phyloP scores from a whole-genome alignment of 2,113 vertebrate species.

The Gallinago media region DNA sequence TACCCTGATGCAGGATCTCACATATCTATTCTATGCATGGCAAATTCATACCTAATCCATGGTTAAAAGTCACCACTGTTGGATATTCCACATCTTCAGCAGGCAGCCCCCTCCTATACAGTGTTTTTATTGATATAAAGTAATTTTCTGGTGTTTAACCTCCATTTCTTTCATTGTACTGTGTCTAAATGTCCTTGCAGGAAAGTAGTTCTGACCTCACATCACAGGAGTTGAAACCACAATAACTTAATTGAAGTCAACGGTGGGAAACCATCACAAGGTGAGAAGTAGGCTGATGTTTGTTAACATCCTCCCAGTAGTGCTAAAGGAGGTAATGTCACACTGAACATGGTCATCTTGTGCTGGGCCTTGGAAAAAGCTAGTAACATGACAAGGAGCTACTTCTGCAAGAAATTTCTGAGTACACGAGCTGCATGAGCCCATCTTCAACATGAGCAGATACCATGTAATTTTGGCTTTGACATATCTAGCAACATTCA shows the following conservation, averaged over 20 bases:
- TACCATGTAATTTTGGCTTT: not conserved
- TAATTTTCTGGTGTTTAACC: not conserved
- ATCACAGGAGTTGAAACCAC: not conserved
- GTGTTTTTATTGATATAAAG: not conserved
- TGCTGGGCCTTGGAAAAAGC: not conserved
- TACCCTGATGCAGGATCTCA: rapidly evolving
- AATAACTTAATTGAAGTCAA: not conserved
- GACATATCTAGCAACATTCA: not conserved
- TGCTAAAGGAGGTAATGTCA: not conserved
- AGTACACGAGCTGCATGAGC: not conserved
- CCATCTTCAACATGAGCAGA: not conserved
- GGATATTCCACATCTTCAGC: not conserved
- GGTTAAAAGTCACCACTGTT: not conserved
- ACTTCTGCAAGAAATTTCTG: not conserved
- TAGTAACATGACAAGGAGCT: not conserved
- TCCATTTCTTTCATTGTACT: not conserved
- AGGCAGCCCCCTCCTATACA: not conserved
- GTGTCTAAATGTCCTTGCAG: not conserved
- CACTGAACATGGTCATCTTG: not conserved
- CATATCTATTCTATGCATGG: not conserved
- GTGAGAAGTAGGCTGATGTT: not conserved
- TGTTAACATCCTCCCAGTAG: not conserved
- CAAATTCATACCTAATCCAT: not conserved
- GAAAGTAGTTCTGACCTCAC: not conserved
- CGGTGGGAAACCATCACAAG: not conserved